Evolutionary conservation across 2,888 invertebrate species (phyloP).

Genomic region (Agrotis clavis): DNA sequence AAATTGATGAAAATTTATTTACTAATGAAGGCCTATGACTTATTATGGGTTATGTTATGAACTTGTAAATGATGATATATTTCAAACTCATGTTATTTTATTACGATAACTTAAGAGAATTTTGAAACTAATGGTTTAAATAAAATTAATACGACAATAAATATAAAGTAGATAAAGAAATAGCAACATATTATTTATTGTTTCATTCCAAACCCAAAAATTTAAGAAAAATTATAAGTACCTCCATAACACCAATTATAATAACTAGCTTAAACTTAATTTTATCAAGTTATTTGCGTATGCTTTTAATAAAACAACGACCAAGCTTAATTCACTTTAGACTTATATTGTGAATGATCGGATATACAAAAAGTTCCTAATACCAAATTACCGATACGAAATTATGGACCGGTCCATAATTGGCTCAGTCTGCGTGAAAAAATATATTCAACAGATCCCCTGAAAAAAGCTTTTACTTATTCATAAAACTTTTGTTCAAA

Average conservation of each 20-base stretch:
- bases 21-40: not conserved
- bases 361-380: conserved; percentile 1
- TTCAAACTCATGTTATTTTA: no score
- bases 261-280: no score
- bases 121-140: no score
- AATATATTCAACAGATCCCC: conserved; percentile 36
- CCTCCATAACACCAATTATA: no score
- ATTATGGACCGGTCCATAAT: conserved; percentile 28
- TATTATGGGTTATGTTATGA: not conserved
- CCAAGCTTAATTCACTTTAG: not conserved
- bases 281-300: not conserved
- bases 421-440: conserved; percentile 43
- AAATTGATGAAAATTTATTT: not conserved
- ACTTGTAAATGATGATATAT: no score
- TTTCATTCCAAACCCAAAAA: no score
- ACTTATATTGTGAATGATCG: not conserved
- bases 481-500: conserved; percentile 18
- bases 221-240: no score
- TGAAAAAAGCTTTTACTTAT: conserved; percentile 46
- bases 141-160: no score
- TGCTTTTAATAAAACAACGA: not conserved
- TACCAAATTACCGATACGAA: conserved; percentile 3
- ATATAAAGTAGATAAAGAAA: no score
- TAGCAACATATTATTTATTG: no score
- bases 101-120: no score